Conservation (phyloP, 64 coral and sea anemone genomes). For the Porites lutea region DNA sequence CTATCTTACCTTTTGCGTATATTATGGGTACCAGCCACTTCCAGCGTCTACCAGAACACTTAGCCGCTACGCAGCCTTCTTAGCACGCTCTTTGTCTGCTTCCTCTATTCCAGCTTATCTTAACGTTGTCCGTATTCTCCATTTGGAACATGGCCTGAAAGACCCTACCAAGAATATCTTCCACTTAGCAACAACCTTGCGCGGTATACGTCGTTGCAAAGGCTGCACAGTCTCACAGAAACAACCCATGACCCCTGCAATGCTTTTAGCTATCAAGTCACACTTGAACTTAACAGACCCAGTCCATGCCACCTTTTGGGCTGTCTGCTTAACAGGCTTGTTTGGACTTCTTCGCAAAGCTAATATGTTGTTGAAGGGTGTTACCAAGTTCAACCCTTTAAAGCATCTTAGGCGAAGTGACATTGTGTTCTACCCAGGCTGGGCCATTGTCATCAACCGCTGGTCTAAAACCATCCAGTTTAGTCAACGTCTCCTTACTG, state of each 20-base stretch:
- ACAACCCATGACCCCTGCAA: conserved; percentile 29
- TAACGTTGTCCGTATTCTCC: conserved; percentile 40
- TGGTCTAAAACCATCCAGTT: conserved; percentile 36
- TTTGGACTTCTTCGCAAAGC: conserved; percentile 40
- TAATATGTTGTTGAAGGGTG: neutral
- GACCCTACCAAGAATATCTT: conserved; percentile 59
- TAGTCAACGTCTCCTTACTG: neutral
- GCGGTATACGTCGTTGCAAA: neutral
- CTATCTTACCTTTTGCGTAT: conserved; percentile 32
- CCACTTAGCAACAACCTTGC: conserved; percentile 51
- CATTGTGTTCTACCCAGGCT: conserved; percentile 11
- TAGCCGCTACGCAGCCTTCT: conserved; percentile 36
- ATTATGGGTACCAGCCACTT: conserved; percentile 30
- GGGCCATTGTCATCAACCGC: conserved; percentile 11
- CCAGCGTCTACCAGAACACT: conserved; percentile 12
- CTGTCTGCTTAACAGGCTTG: conserved; percentile 28
- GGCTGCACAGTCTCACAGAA: conserved; percentile 26
- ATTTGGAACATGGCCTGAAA: conserved; percentile 30
- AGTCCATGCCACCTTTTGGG: conserved; percentile 49
- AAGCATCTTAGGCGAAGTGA: conserved; percentile 20
- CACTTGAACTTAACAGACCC: conserved; percentile 38
- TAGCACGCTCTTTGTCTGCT: conserved; percentile 28
- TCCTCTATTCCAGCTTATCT: conserved; percentile 31
- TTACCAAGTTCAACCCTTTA: conserved; percentile 2
- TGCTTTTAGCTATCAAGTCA: neutral